Base-by-base conservation (phyloP, 1,140 invertebrate genomes). In the Euschistus heros region DNA sequence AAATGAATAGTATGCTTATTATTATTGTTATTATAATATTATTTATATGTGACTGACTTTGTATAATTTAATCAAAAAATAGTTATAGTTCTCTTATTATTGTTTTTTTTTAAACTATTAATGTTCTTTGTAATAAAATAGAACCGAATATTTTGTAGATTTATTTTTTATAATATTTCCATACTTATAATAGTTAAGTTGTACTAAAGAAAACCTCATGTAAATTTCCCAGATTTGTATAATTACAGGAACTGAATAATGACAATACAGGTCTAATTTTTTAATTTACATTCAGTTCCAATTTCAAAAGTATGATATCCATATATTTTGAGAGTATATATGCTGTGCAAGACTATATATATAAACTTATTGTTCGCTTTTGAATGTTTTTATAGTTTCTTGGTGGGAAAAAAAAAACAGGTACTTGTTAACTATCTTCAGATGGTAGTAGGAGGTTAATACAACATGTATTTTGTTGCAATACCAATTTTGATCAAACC, bases 241-340 rank as follows among this genome's bases (percentile, higher is more conserved):
- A 57, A 17, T 57, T 22, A 26, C 54, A 57, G 54, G 54, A 57
- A 57, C 54, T 57, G 54, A 57, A 57, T 57, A 50, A 26, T 57
- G 54, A 57, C 54, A 57, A 57, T 57, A 57, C 54, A 24, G 33
- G 54, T 57, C 54, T 57, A 24, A 50, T 50, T 50, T n/a, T 50
- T 50, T 50, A 7, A 18, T 6, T 50, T 50, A 50, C 22, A 50
- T 50, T 50, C 47, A 50, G 47, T 50, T 50, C 47, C 47, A 20
- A 50, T 50, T 20, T 50, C 5, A 2, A 50, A 20, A 50, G n/a
- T 50, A 18, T 50, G n/a, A 22, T 20, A 18, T 18, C 14, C 22
- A 50, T 4, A 20, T 50, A 50, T 20, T 50, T 50, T 50, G 47
- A 50, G 33, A 37, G 33, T 37, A 50, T 18, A 10, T 50, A 50